Evolutionary conservation across 2,888 invertebrate species (phyloP).

Genomic region (Frankliniella intonsa): DNA sequence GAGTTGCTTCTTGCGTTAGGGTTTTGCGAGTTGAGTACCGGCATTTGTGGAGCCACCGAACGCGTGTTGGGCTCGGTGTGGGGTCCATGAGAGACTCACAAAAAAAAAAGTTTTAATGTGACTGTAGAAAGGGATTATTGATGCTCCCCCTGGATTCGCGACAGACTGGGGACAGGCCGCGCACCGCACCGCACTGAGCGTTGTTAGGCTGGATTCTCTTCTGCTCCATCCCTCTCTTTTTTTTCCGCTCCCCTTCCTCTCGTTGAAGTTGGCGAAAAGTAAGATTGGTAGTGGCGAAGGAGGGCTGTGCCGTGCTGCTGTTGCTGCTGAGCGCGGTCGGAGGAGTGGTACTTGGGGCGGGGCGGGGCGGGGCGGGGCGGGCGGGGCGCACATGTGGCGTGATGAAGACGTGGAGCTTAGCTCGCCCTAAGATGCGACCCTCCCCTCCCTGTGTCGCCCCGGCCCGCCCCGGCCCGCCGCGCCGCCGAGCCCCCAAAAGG

Average conservation of each 20-base stretch:
- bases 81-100: no score
- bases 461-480: neutral
- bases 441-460: neutral
- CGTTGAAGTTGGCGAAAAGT: neutral
- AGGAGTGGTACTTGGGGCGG: neutral
- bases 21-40: no score
- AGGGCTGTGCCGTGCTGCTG: neutral
- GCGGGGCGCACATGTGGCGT: slow-evolving; percentile 10
- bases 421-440: neutral
- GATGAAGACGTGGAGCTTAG: slow-evolving; percentile 22
- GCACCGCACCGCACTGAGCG: no score
- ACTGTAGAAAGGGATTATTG: no score
- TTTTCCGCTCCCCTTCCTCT: neutral
- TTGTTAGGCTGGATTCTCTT: no score
- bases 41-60: no score
- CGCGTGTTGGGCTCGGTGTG: no score
- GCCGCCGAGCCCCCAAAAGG: neutral
- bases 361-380: neutral
- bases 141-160: no score
- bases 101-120: no score
- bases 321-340: neutral
- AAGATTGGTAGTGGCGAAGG: slow-evolving; percentile 8
- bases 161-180: no score
- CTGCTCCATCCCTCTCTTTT: neutral
- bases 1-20: no score